phyloP scores from a whole-genome alignment of 92 coral and sea anemone genomes.

The Micromussa lordhowensis region DNA sequence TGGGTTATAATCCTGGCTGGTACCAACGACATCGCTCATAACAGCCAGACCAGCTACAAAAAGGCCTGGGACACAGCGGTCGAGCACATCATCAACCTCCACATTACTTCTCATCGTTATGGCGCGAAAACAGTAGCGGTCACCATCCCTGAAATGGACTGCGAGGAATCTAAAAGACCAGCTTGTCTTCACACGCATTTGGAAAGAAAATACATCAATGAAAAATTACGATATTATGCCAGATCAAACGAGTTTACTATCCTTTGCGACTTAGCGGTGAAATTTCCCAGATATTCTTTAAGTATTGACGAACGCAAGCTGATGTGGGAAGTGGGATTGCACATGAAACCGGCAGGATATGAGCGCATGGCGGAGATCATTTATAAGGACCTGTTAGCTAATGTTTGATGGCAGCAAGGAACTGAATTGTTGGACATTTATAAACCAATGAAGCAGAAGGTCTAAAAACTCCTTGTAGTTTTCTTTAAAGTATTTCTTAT shows the following conservation, averaged over 20 bases:
- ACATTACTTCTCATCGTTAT: constrained; percentile 80
- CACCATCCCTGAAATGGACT: constrained; percentile 90
- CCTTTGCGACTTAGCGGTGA: constrained; percentile 82
- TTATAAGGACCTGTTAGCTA: constrained; percentile 73
- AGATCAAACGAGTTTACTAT: constrained; percentile 73
- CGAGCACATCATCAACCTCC: constrained; percentile 81
- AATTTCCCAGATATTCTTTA: constrained; percentile 77
- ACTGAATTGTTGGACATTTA: neutral
- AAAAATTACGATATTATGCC: constrained; percentile 78
- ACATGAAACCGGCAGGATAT: constrained; percentile 88
- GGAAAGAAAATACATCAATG: constrained; percentile 80
- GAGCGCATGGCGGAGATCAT: constrained; percentile 89
- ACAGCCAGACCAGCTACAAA: constrained; percentile 56
- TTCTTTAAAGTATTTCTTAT: too few species aligned
- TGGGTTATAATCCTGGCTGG: constrained; percentile 93
- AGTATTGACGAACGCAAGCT: constrained; percentile 65
- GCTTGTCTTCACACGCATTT: constrained; percentile 61
- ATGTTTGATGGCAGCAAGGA: neutral
- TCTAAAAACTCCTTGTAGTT: neutral
- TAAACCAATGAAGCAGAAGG: neutral
- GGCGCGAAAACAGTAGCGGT: constrained; percentile 86
- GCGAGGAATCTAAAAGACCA: constrained; percentile 68
- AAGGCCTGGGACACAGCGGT: constrained; percentile 84
- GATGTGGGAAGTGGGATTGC: constrained; percentile 90
- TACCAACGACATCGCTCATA: constrained; percentile 88